These are phyloP conservation scores for Meloidogyne exigua DNA, from an alignment of 1,140 invertebrate genomes.

Conservation along the genomic window DNA sequence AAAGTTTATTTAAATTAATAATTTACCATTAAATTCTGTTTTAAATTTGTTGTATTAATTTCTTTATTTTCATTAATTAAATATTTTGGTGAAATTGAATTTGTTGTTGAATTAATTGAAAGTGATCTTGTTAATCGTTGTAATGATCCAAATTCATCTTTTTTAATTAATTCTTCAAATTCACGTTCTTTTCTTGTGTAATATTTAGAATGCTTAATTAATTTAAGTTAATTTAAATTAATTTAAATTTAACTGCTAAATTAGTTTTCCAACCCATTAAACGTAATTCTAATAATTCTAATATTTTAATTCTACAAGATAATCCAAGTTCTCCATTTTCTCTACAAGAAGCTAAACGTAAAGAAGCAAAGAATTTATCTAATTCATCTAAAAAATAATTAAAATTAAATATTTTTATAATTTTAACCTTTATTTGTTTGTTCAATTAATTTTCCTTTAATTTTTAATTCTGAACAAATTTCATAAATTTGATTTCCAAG, in stretches of 20 bases:
- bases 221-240: constrained; percentile 23
- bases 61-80: background rate
- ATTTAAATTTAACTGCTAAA: constrained; percentile 46
- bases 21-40: background rate
- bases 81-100: constrained; percentile 1
- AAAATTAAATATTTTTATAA: background rate
- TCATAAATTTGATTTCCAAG: constrained; percentile 52
- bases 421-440: constrained; percentile 53
- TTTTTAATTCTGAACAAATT: constrained; percentile 50
- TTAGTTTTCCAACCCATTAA: constrained; percentile 58
- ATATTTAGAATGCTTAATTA: background rate
- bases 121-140: background rate
- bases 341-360: constrained; percentile 57
- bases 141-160: background rate
- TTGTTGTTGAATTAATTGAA: constrained; percentile 5
- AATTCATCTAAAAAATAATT: constrained; percentile 49
- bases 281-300: constrained; percentile 57
- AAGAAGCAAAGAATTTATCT: constrained; percentile 56
- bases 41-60: background rate
- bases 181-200: constrained; percentile 14
- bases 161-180: background rate
- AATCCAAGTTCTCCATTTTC: constrained; percentile 59
- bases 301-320: constrained; percentile 56
- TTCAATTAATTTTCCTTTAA: constrained; percentile 47
- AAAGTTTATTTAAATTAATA: background rate